Percentiles rank a stretch among this genome's conserved stretches.
Evolutionary conservation across 35 echinoderm and acorn worm species (phyloP).

Genomic region (Apostichopus californicus): DNA sequence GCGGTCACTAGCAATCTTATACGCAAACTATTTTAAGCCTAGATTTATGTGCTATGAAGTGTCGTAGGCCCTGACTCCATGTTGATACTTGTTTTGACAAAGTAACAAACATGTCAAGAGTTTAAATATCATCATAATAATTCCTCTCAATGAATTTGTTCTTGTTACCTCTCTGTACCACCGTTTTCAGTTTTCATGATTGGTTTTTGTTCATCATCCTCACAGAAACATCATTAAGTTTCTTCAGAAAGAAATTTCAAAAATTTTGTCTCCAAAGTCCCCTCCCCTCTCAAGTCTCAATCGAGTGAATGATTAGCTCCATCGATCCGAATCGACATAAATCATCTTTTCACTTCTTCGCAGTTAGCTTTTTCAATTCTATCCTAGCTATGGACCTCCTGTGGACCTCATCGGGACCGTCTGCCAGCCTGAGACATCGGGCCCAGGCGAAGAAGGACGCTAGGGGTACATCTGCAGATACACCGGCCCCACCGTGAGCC

Average conservation of each 20-base stretch:
- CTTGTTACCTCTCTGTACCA: no score
- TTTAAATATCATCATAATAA: no score
- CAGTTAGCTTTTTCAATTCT: conserved; percentile 67
- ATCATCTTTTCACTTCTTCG: not conserved
- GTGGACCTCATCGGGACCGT: conserved; percentile 96
- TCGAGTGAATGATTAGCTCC: not conserved
- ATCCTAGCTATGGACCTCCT: conserved; percentile 82
- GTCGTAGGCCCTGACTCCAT: no score
- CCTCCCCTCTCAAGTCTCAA: not conserved
- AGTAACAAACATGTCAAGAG: no score
- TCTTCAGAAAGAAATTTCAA: not conserved
- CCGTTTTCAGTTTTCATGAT: not conserved
- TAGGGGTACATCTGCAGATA: conserved; percentile 80
- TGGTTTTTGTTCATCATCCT: not conserved
- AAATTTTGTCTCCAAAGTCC: not conserved
- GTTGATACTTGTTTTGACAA: no score
- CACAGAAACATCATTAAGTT: not conserved
- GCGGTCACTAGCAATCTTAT: no score
- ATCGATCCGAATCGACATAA: not conserved
- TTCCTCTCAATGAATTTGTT: no score
- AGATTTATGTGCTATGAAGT: no score
- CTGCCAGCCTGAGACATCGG: conserved; percentile 81
- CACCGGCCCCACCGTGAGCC: conserved; percentile 80
- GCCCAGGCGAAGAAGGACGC: conserved; percentile 68
- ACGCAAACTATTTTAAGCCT: no score